A percentile compares a stretch with the other conserved stretches of the same genome.
Evolutionary conservation across 64 coral and sea anemone species (phyloP).

Genomic region (Montipora foliosa): DNA sequence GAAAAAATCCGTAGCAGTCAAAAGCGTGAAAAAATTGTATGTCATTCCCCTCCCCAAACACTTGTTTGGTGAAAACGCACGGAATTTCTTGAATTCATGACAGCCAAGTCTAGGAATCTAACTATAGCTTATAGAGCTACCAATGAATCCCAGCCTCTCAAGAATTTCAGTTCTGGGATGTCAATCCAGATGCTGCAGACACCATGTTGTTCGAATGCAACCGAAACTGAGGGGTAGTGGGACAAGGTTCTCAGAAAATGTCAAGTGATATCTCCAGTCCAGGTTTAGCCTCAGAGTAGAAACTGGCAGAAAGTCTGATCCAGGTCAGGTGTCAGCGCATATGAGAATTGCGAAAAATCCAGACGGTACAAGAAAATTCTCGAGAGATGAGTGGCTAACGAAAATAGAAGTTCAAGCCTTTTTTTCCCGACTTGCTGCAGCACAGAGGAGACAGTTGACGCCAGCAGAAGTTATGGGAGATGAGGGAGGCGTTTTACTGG

Average conservation of each 20-base stretch:
- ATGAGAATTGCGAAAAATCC: conserved; percentile 35
- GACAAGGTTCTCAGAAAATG: conserved; percentile 35
- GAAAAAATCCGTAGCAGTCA: too few relatives aligned
- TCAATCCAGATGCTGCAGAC: too few relatives aligned
- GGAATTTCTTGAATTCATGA: background rate
- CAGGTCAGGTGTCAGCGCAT: conserved; percentile 32
- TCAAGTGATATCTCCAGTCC: conserved; percentile 13
- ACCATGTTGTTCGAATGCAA: too few relatives aligned
- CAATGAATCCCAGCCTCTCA: background rate
- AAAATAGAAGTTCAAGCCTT: conserved; percentile 20
- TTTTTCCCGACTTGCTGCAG: background rate
- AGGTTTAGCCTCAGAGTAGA: conserved; percentile 23
- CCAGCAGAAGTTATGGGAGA: background rate
- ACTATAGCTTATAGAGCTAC: background rate
- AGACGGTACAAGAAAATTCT: conserved; percentile 32
- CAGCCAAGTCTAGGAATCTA: background rate
- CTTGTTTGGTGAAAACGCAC: too few relatives aligned
- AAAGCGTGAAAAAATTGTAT: too few relatives aligned
- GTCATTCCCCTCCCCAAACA: too few relatives aligned
- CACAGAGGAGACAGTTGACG: background rate
- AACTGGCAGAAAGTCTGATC: conserved; percentile 70
- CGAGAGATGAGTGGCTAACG: conserved; percentile 60
- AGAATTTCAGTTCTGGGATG: too few relatives aligned
- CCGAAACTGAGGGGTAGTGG: conserved; percentile 16
- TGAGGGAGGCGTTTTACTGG: conserved; percentile 15